phyloP scores from a whole-genome alignment of 2,888 invertebrate species.

The Eupithecia vulgata region DNA sequence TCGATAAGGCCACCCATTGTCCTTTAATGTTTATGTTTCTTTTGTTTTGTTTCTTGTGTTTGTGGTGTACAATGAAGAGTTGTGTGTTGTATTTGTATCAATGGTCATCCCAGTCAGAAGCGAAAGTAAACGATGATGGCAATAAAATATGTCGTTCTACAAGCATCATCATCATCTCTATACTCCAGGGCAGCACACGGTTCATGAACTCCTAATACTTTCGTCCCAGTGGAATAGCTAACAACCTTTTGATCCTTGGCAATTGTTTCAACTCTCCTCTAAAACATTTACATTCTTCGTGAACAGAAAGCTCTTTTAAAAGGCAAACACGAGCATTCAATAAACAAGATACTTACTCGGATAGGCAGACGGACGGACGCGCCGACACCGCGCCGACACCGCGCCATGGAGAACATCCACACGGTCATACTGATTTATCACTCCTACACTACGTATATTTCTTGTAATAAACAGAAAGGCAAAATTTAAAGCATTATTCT shows the following conservation, averaged over 20 bases:
- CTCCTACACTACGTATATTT: not conserved
- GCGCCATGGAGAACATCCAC: not conserved
- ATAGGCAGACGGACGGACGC: conserved; percentile 49
- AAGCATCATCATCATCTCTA: not conserved
- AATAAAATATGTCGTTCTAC: not conserved
- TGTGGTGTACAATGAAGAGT: too few relatives aligned
- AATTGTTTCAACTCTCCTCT: not conserved
- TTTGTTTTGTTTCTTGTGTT: too few relatives aligned
- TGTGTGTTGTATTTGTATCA: too few relatives aligned
- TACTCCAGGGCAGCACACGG: not conserved
- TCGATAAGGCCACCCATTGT: too few relatives aligned
- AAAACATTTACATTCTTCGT: conserved; percentile 18
- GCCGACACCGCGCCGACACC: conserved; percentile 31
- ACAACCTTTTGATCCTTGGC: not conserved
- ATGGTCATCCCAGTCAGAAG: not conserved
- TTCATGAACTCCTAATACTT: conserved; percentile 3
- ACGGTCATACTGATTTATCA: not conserved
- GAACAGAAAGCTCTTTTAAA: conserved; percentile 24
- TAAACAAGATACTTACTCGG: conserved; percentile 39
- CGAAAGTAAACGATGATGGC: not conserved
- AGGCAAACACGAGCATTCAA: conserved; percentile 28
- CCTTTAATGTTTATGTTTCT: too few relatives aligned
- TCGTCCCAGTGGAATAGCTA: not conserved
- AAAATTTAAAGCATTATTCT: not conserved
- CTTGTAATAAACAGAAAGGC: not conserved